A percentile compares a stretch with the other conserved stretches of the same genome.
Conservation (phyloP, 1,140 invertebrate genomes). For the Brachionus calyciflorus region DNA sequence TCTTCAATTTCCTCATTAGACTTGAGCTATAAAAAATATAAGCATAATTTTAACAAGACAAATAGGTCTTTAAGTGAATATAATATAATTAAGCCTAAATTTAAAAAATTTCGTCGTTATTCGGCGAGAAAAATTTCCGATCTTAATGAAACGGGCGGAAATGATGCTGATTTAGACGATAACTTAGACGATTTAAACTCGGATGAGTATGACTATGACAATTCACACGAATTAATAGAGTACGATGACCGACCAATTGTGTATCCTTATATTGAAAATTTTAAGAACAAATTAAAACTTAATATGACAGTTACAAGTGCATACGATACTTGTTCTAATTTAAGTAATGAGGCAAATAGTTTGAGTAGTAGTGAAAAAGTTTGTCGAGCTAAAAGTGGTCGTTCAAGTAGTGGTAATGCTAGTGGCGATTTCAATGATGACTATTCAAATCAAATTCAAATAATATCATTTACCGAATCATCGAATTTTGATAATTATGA, state of each 20-base stretch:
- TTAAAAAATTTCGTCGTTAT: too few species aligned
- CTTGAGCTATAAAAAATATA: not conserved
- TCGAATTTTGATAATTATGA: constrained; percentile 26
- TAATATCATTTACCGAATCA: not conserved
- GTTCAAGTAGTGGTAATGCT: constrained; percentile 25
- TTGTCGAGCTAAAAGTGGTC: constrained; percentile 1
- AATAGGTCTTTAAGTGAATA: not conserved
- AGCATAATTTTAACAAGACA: not conserved
- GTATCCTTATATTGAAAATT: not conserved
- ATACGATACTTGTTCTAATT: constrained; percentile 41
- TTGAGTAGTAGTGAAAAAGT: constrained; percentile 31
- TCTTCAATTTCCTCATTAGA: constrained; percentile 1
- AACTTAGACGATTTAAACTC: constrained; percentile 3
- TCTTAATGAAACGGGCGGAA: not conserved
- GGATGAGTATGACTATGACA: constrained; percentile 32
- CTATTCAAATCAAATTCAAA: constrained; percentile 32
- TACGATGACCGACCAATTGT: not conserved
- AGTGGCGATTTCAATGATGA: constrained; percentile 34
- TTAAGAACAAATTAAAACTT: not conserved
- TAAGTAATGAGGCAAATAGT: constrained; percentile 12
- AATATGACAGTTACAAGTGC: constrained; percentile 42
- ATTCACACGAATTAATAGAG: constrained; percentile 20
- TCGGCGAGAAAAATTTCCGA: not conserved
- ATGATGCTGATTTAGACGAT: constrained; percentile 13
- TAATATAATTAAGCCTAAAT: too few species aligned